Evolutionary conservation across 2,888 invertebrate genomes (phyloP), one percentile per base, ranked within the genome.

Genomic region (Dimorphilus gyrociliatus): DNA sequence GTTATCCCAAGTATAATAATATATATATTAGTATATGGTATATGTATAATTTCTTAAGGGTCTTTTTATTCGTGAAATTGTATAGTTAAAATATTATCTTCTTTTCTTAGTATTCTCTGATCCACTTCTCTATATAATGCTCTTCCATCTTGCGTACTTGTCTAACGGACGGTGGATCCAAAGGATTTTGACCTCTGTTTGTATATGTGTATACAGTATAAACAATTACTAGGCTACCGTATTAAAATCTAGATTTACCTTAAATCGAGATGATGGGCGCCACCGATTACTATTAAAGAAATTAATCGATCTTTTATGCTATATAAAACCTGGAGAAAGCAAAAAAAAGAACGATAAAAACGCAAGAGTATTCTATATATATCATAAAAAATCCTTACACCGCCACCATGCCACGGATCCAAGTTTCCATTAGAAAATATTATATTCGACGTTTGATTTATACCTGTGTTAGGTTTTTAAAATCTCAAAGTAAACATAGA

Each of bases 391-490:
- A 8, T 13, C 45, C 45, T 44, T 39, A 52, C 55, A 40, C 55
- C 55, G 27, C 51, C 53, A 19, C 48, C 41, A 18, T 38, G 40
- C 55, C 55, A 55, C 3, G 55, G 55, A 32, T 55, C 55, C 16
- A 54, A 37, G 31, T 50, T 47, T 18, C 60, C 60, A 47, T 61
- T 61, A 14, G 57, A 55, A 38, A 61, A 61, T n/a, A 60, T 48
- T 7, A 61, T 57, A 35, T 61, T 61, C 13, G 48, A 46, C 3
- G 55, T 42, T 25, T 42, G 33, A 10, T 35, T 27, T 13, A 58
- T 45, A 32, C 49, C 52, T 52, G 42, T n/a, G n/a, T n/a, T n/a
- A n/a, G n/a, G n/a, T n/a, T n/a, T n/a, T n/a, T n/a, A n/a, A n/a
- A n/a, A n/a, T n/a, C n/a, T n/a, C n/a, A n/a, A n/a, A n/a, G n/a